Percentiles rank a stretch among this genome's conserved stretches.
These are phyloP conservation scores for Tortrix viridana DNA, from an alignment of 2,888 invertebrate genomes.

Conservation along the genomic window DNA sequence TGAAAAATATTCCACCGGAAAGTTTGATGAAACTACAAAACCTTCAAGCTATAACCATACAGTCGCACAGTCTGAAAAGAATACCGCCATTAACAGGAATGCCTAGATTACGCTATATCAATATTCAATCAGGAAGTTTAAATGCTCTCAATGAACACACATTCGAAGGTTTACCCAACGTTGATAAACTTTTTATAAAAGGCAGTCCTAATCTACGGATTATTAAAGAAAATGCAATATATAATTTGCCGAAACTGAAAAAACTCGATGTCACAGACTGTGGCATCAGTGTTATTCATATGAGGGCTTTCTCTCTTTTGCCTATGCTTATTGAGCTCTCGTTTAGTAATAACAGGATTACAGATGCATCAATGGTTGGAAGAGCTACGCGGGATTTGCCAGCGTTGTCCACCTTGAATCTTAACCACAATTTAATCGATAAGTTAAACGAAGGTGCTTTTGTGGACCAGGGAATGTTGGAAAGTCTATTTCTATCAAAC, in stretches of 20 bases:
- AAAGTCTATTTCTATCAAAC: constrained; percentile 87
- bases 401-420: constrained; percentile 87
- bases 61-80: constrained; percentile 89
- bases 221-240: constrained; percentile 89
- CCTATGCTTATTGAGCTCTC: constrained; percentile 89
- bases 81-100: constrained; percentile 89
- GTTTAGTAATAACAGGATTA: constrained; percentile 88
- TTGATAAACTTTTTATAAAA: constrained; percentile 90
- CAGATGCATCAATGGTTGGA: constrained; percentile 92
- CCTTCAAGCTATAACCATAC: constrained; percentile 92
- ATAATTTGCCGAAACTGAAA: constrained; percentile 87
- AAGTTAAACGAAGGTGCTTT: constrained; percentile 90
- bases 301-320: constrained; percentile 89
- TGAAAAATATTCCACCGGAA: constrained; percentile 91
- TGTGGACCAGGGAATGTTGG: constrained; percentile 89
- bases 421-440: constrained; percentile 89
- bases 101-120: constrained; percentile 88
- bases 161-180: constrained; percentile 87
- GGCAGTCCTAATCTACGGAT: constrained; percentile 87
- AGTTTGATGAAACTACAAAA: constrained; percentile 89
- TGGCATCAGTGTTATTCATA: constrained; percentile 90
- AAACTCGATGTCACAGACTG: constrained; percentile 90
- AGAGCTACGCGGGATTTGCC: constrained; percentile 90
- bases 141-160: constrained; percentile 87
- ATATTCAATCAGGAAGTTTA: constrained; percentile 88